Base-by-base conservation (phyloP, 2,797 vertebrate genomes). In the Serranus cabrilla region DNA sequence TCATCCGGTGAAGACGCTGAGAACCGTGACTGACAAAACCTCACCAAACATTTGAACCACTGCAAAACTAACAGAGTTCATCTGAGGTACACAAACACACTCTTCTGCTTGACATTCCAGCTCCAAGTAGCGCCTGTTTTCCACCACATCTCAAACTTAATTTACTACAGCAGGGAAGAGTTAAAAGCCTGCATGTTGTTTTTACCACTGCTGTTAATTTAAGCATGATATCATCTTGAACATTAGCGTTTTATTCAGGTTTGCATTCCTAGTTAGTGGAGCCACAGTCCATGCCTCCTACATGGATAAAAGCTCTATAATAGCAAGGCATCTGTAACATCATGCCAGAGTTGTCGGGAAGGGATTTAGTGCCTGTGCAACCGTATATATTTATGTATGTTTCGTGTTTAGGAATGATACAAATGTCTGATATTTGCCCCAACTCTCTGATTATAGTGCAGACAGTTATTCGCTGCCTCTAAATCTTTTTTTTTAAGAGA, bases 141-240 rank as follows among this genome's bases (percentile, higher is more conserved):
- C 27, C 59, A 66, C 73, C 67, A 62, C 67, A 74, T 74, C 42
- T 84, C 62, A 55, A 78, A 76, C 42, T 49, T 65, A 50, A 86
- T 82, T 71, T 51, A 72, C 58, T n/a, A 1, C 59, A 50, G 52
- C 2, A 9, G 21, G 65, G 47, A 34, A 2, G 23, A 70, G 43
- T 62, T 63, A 45, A 77, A 84, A 39, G 45, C 56, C 74, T 34
- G 37, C 25, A 11, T 65, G 54, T 66, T 72, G 40, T 40, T 2
- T 69, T 63, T 18, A 55, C 34, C 67, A 8, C 82, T 87, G 69
- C 65, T 85, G 68, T 82, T 78, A 21, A 81, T 83, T 84, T 82
- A 74, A 64, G 31, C 49, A 25, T 83, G 67, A 78, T 74, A 85
- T 86, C 71, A 83, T 75, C 76, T 31, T 17, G 27, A 80, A 27